Evolutionary conservation across 1,140 invertebrate genomes (phyloP).

Genomic region (Araneus ventricosus): DNA sequence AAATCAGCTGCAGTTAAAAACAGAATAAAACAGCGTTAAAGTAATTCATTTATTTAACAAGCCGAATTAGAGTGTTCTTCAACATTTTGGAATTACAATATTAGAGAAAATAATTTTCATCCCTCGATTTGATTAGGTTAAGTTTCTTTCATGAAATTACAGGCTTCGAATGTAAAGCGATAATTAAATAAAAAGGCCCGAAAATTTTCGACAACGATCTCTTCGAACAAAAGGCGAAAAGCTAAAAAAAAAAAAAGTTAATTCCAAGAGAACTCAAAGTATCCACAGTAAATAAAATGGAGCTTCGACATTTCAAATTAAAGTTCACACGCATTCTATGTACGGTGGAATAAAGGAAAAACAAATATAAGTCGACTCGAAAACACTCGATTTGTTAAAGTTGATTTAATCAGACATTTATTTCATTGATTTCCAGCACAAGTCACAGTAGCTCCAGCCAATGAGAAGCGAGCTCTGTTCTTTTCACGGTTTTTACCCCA

Average conservation of each 20-base stretch:
- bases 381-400: conserved; percentile 73
- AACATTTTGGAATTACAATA: conserved; percentile 34
- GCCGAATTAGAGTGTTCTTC: conserved; percentile 47
- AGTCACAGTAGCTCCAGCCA: conserved; percentile 48
- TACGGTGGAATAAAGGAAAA: conserved; percentile 6
- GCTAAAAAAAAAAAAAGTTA: background rate
- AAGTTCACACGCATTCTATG: conserved; percentile 9
- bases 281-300: conserved; percentile 62
- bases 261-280: conserved; percentile 52
- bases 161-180: conserved; percentile 1
- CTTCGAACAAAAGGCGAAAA: background rate
- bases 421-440: conserved; percentile 48
- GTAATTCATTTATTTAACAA: conserved; percentile 64
- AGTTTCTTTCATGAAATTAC: conserved; percentile 56
- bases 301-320: conserved; percentile 66
- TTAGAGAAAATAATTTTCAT: conserved; percentile 56
- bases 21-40: background rate
- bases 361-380: conserved; percentile 48
- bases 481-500: conserved; percentile 46
- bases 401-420: conserved; percentile 73
- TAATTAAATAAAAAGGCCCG: conserved; percentile 50
- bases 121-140: conserved; percentile 62
- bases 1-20: conserved; percentile 1
- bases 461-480: conserved; percentile 53
- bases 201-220: conserved; percentile 6